Evolutionary conservation across 2,888 invertebrate species (phyloP), one percentile per base, ranked within the genome.

Genomic region (Mycalesis mineus): DNA sequence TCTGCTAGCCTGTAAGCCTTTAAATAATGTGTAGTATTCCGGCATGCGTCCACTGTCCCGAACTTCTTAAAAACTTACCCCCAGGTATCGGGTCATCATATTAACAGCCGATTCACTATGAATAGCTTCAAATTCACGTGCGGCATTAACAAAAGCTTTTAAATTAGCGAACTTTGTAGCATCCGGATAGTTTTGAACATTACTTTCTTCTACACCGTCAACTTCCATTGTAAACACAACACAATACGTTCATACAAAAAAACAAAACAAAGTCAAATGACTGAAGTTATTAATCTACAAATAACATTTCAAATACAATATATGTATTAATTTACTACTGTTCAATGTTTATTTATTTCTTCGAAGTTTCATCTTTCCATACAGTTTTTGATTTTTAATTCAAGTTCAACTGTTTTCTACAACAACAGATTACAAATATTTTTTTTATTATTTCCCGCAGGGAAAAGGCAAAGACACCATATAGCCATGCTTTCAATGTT

Each of bases 71-170:
- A 42, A 44, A 75, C 85, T 80, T 71, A 91, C 91, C 59, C 89
- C 89, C 48, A 92, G 77, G 65, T 90, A 85, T 52, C 91, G 80
- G 61, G 88, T 91, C 82, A 92, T 87, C 66, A 90, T 73, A 74
- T 85, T 90, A 5, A 90, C 76, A 63, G 88, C 80, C 56, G 87
- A 78, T 64, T 91, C 91, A 65, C 89, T 88, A 61, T 89, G 90
- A 36, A 88, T 88, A 53, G 85, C 84, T 65, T 89, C 84, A 69
- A 91, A 91, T 68, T 91, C 91, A 57, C 88, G 81, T 6, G 90
- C 90, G 55, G 86, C 85, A 65, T 77, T 84, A 55, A 91, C 91
- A 72, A 92, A 92, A 52, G 88, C 84, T 70, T 91, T 91, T 72
- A 91, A 80, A 69, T 89, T 78, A 11, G 72, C 67, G 73, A 85